Evolutionary conservation across 2,113 vertebrate genomes (phyloP).

Genomic region (Ciconia boyciana): DNA sequence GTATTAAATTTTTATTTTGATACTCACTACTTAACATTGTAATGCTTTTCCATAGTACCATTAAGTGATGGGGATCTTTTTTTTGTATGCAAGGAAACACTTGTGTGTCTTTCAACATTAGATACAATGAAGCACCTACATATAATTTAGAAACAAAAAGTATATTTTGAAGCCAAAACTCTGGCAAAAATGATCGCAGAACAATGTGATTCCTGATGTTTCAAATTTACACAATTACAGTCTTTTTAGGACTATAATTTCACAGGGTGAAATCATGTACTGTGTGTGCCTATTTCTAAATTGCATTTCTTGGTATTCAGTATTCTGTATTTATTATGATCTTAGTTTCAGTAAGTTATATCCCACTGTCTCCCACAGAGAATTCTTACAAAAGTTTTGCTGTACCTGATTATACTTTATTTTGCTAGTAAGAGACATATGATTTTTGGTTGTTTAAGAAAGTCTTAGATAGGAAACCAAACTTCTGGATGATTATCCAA

Average conservation of each 20-base stretch:
- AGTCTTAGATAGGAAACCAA: not conserved
- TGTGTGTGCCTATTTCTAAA: not conserved
- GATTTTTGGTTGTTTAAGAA: not conserved
- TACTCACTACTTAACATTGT: not conserved
- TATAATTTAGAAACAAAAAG: not conserved
- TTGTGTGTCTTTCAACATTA: not conserved
- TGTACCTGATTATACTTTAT: not conserved
- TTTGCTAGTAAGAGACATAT: not conserved
- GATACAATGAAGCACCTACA: not conserved
- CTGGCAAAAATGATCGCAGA: not conserved
- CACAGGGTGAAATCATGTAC: not conserved
- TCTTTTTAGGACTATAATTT: conserved; percentile 18
- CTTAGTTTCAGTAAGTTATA: not conserved
- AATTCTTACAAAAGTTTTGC: not conserved
- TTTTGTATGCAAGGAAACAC: not conserved
- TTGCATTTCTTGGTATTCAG: not conserved
- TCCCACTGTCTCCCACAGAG: not conserved
- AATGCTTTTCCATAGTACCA: not conserved
- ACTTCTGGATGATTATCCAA: not conserved
- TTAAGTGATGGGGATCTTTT: not conserved
- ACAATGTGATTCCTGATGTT: not conserved
- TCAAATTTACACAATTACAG: not conserved
- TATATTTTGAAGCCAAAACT: not conserved
- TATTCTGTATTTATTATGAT: not conserved
- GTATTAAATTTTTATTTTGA: not conserved